Evolutionary conservation across 2,888 invertebrate genomes (phyloP).

Genomic region (Dysmachus trigonus): DNA sequence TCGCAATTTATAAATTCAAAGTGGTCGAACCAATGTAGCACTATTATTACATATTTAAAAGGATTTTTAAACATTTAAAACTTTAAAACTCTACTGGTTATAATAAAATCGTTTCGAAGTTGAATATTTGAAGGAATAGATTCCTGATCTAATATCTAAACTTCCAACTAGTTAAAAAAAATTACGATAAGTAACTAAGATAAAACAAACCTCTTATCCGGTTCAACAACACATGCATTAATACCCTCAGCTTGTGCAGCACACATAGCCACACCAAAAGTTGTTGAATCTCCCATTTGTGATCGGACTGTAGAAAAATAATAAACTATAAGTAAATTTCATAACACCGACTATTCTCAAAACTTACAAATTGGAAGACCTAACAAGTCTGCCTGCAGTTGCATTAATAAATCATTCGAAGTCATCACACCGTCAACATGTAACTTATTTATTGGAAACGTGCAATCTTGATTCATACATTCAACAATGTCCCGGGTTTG

Average conservation of each 20-base stretch:
- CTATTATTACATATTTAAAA: too few species aligned
- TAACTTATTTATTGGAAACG: slow-evolving; percentile 80
- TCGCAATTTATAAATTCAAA: too few species aligned
- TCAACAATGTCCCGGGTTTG: slow-evolving; percentile 94
- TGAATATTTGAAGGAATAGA: too few species aligned
- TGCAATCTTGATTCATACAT: slow-evolving; percentile 93
- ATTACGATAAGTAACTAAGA: too few species aligned
- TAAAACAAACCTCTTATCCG: slow-evolving; percentile 65
- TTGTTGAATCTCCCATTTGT: slow-evolving; percentile 86
- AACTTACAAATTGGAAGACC: slow-evolving; percentile 88
- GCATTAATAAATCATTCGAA: slow-evolving; percentile 89
- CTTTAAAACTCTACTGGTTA: too few species aligned
- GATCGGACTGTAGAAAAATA: slow-evolving; percentile 72
- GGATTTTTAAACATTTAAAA: too few species aligned
- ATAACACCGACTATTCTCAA: neutral
- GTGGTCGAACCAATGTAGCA: too few species aligned
- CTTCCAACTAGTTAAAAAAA: too few species aligned
- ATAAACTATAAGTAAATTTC: neutral
- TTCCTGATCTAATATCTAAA: too few species aligned
- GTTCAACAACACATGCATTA: slow-evolving; percentile 74
- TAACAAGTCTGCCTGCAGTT: slow-evolving; percentile 92
- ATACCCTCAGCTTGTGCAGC: slow-evolving; percentile 84
- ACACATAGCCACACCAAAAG: slow-evolving; percentile 92
- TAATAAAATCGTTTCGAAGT: too few species aligned
- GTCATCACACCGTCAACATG: slow-evolving; percentile 96